Evolutionary conservation across 2,113 vertebrate genomes (phyloP).

Genomic region (Cyanistes caeruleus): DNA sequence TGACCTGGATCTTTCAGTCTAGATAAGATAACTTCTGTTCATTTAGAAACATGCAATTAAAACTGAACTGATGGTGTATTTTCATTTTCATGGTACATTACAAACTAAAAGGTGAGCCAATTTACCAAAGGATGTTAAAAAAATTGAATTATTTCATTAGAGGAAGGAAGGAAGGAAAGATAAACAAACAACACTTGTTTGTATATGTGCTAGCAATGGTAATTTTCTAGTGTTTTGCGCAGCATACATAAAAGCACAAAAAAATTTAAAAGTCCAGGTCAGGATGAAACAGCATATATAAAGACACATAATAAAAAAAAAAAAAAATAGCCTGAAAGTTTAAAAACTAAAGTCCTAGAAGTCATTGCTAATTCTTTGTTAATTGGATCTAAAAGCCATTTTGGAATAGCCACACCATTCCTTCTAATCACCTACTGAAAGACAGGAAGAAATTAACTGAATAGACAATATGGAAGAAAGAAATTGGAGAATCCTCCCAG

Average conservation of each 20-base stretch:
- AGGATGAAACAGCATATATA: background rate
- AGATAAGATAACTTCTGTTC: background rate
- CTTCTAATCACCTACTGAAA: background rate
- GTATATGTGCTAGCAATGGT: background rate
- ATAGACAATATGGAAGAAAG: background rate
- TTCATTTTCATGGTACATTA: background rate
- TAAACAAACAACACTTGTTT: background rate
- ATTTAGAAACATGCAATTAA: background rate
- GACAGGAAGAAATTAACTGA: background rate
- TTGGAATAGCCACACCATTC: background rate
- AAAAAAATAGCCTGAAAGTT: background rate
- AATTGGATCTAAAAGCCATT: background rate
- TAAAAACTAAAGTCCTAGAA: background rate
- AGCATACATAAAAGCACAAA: background rate
- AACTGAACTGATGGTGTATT: background rate
- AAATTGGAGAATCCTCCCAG: background rate
- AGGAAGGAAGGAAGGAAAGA: background rate
- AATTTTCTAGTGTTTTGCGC: background rate
- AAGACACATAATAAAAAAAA: background rate
- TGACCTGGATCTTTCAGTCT: background rate
- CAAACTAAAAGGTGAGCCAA: background rate
- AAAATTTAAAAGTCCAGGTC: background rate
- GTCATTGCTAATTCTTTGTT: background rate
- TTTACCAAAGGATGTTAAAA: background rate
- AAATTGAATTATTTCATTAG: background rate